These are phyloP conservation scores for Crypturellus tataupa DNA, from an alignment of 2,797 vertebrate genomes.

Conservation along the genomic window DNA sequence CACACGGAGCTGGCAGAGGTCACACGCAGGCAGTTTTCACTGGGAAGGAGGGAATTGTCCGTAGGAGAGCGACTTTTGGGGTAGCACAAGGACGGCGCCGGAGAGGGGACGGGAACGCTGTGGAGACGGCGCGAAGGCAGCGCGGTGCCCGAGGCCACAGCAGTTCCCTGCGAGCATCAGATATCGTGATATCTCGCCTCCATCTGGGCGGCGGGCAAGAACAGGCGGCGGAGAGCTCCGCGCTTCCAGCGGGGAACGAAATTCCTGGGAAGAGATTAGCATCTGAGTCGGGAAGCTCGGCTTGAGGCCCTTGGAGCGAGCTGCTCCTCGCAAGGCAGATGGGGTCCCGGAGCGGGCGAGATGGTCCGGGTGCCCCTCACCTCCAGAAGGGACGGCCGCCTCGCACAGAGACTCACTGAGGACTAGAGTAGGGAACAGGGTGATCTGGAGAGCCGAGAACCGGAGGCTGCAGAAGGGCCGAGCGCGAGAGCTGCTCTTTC, in stretches of 20 bases:
- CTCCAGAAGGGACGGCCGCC: not conserved
- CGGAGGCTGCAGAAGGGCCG: not conserved
- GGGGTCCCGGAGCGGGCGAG: not conserved
- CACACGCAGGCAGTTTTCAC: not conserved
- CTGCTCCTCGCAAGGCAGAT: not conserved
- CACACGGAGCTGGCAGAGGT: not conserved
- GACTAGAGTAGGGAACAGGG: not conserved
- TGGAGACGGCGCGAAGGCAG: not conserved
- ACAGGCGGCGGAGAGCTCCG: not conserved
- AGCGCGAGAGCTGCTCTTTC: not conserved
- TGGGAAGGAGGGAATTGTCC: not conserved
- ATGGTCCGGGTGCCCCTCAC: not conserved
- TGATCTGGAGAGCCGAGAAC: not conserved
- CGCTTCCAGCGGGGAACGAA: not conserved
- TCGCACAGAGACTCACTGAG: not conserved
- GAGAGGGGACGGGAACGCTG: rapidly evolving
- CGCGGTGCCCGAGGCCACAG: not conserved
- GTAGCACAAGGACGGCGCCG: no score
- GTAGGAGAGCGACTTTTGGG: not conserved
- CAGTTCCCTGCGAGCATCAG: not conserved
- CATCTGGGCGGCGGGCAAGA: not conserved
- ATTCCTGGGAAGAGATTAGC: slow-evolving; percentile 49
- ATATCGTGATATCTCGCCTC: not conserved
- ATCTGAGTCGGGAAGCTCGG: not conserved
- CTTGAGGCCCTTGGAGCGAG: not conserved